Base-by-base conservation (phyloP, 64 coral and sea anemone genomes). In the Montipora efflorescens region DNA sequence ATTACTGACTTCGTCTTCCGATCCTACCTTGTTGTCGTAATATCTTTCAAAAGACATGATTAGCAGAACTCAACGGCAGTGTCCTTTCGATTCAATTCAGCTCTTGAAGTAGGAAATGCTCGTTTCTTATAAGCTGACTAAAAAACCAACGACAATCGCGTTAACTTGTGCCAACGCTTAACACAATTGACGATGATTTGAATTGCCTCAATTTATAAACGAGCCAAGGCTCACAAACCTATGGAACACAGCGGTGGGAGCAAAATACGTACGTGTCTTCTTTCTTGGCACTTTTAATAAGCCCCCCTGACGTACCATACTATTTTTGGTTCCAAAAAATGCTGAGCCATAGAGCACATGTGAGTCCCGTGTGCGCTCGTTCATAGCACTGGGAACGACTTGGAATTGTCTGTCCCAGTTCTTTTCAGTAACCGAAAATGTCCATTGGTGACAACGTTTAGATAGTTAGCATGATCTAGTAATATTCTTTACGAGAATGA, bases 151-250 rank as follows among this genome's bases (percentile, higher is more conserved):
- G 36, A 20, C 3, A 67, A n/a, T 47, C 18, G 14, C 8, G 81
- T 68, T 84, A 8, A 16, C 1, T 1, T 18, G 66, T 47, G 15
- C 16, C 16, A 36, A 36, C 28, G 28, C 28, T 36, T 36, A 36
- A 36, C 28, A 36, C 82, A 67, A 5, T 16, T 1, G 1, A 78
- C 9, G 4, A 46, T 4, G 7, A 49, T 5, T 49, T 49, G 45
- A 15, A 18, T 48, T 9, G 4, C 73, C 4, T 46, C 2, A 48
- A 22, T 9, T 25, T 21, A 14, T n/a, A 44, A 86, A 70, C 36
- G 66, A 86, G 2, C 45, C 16, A 86, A 86, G 82, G 82, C n/a
- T 50, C 66, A 86, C 36, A 72, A 86, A 86, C 47, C 46, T 72
- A 18, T 49, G 82, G 82, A 50, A 86, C 82, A 86, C 82, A 71